Percentiles rank a stretch among this genome's conserved stretches.
Conservation (phyloP, 2,888 invertebrate species). For the Netelia inedita region DNA sequence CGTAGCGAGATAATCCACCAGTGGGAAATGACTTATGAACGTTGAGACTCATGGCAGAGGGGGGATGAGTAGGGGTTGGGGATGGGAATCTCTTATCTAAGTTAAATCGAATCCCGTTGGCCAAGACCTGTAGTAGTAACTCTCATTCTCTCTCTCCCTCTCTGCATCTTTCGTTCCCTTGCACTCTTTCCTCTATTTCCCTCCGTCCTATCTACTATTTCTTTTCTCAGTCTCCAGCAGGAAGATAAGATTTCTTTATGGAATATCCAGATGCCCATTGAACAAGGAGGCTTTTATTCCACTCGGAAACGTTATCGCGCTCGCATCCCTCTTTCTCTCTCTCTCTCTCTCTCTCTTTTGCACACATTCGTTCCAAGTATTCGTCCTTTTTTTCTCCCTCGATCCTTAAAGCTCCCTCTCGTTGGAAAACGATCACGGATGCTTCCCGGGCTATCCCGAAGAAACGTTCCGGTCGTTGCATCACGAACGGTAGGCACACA, state of each 20-base stretch:
- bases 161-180: conserved; percentile 32
- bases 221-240: conserved; percentile 42
- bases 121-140: conserved; percentile 50
- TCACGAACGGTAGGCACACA: conserved; percentile 11
- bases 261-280: conserved; percentile 68
- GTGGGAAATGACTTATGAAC: conserved; percentile 68
- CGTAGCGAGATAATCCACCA: conserved; percentile 63
- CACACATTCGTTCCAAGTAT: neutral
- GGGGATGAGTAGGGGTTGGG: neutral
- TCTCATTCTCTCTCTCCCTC: conserved; percentile 33
- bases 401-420: conserved; percentile 46
- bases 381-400: neutral
- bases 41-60: conserved; percentile 59
- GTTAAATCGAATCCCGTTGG: conserved; percentile 67
- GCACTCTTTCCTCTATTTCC: conserved; percentile 30
- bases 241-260: conserved; percentile 68
- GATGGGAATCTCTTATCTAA: conserved; percentile 63
- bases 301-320: conserved; percentile 64
- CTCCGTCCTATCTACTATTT: conserved; percentile 37
- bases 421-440: conserved; percentile 61
- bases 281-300: conserved; percentile 67
- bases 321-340: conserved; percentile 38
- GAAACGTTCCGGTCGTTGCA: conserved; percentile 53
- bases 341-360: neutral
- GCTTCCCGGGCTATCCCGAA: conserved; percentile 42